Percentiles rank a stretch among this genome's conserved stretches.
phyloP scores from a whole-genome alignment of 2,888 invertebrate genomes.

The Drosophila imparisetae region DNA sequence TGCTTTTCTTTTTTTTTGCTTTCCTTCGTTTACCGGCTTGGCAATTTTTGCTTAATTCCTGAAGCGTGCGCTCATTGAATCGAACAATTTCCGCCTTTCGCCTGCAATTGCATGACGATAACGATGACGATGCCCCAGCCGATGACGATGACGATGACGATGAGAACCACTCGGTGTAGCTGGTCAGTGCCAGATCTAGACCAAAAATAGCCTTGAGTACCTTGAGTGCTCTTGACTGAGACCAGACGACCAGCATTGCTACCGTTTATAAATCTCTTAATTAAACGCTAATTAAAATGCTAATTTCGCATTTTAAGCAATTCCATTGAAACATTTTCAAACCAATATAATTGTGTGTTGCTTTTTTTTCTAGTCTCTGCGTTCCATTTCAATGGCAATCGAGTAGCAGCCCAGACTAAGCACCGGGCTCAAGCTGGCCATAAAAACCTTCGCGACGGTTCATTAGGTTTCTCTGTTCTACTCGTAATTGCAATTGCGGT shows the following conservation, averaged over 20 bases:
- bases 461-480: constrained; percentile 45
- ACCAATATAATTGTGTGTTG: constrained; percentile 21
- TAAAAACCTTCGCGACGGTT: constrained; percentile 35
- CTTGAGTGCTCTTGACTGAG: background rate
- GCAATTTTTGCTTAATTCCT: constrained; percentile 37
- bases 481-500: constrained; percentile 26
- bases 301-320: constrained; percentile 61
- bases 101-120: constrained; percentile 35
- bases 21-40: background rate
- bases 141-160: constrained; percentile 1
- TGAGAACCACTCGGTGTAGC: constrained; percentile 8
- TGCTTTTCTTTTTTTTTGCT: background rate
- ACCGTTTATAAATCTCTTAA: constrained; percentile 74
- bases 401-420: constrained; percentile 7
- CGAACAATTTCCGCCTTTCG: constrained; percentile 71
- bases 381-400: constrained; percentile 52
- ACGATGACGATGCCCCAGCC: constrained; percentile 23
- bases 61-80: constrained; percentile 42
- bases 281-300: constrained; percentile 67
- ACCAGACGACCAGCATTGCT: constrained; percentile 18
- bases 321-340: constrained; percentile 41
- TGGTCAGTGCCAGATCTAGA: constrained; percentile 15
- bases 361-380: constrained; percentile 14
- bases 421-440: constrained; percentile 34
- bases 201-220: constrained; percentile 38